These are phyloP conservation scores for Xenentodon cancila DNA, from an alignment of 2,797 vertebrate genomes.

Conservation along the genomic window DNA sequence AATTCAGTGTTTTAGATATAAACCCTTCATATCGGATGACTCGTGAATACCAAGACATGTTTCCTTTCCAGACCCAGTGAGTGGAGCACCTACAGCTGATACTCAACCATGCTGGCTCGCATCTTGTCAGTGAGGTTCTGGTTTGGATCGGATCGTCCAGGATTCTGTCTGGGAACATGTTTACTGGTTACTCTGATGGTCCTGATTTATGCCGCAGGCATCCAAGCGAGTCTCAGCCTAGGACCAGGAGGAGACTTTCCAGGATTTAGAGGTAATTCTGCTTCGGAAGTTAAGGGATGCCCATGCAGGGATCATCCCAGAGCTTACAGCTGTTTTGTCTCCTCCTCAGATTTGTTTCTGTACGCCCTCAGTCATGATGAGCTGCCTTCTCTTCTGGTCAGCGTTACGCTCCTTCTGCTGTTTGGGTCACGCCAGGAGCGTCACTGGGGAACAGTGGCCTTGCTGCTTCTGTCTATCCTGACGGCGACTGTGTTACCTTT, in stretches of 20 bases:
- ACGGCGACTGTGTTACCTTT: constrained; percentile 76
- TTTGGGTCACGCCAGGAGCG: constrained; percentile 84
- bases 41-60: background rate
- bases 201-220: constrained; percentile 66
- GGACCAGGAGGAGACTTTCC: constrained; percentile 82
- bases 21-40: background rate
- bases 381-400: constrained; percentile 81
- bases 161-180: constrained; percentile 77
- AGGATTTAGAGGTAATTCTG: constrained; percentile 74
- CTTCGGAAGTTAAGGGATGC: background rate
- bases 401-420: constrained; percentile 77
- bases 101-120: constrained; percentile 61
- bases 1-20: background rate
- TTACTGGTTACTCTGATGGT: constrained; percentile 55
- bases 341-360: constrained; percentile 81
- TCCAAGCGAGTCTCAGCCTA: constrained; percentile 76
- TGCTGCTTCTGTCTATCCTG: constrained; percentile 79
- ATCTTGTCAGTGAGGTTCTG: constrained; percentile 62
- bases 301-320: too few relatives aligned
- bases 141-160: constrained; percentile 71
- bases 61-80: constrained; percentile 10
- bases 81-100: background rate
- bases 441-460: constrained; percentile 84
- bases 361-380: constrained; percentile 86
- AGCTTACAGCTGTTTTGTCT: background rate